These are phyloP conservation scores for Prionace glauca DNA, from an alignment of 2,797 vertebrate species.

Conservation along the genomic window DNA sequence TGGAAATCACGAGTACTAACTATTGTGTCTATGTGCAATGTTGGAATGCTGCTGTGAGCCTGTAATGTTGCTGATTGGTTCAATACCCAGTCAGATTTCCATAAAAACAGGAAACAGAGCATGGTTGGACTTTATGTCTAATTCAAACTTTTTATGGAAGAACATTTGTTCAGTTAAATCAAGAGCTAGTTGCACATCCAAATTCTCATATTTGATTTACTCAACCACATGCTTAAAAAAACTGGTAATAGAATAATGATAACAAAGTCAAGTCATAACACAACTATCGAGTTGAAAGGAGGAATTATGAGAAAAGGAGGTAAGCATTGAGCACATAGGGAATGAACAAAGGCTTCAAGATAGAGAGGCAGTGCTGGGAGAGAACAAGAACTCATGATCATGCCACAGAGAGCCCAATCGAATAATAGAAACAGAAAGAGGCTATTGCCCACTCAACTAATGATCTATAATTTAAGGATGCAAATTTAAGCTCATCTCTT, in stretches of 20 bases:
- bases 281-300: background rate
- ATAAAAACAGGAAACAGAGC: background rate
- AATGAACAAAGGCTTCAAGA: background rate
- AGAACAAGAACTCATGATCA: background rate
- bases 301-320: background rate
- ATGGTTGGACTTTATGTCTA: background rate
- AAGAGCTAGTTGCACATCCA: background rate
- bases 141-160: background rate
- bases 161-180: background rate
- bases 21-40: background rate
- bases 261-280: background rate
- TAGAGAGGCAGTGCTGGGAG: background rate
- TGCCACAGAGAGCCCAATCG: background rate
- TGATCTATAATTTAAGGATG: background rate
- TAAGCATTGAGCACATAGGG: background rate
- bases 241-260: background rate
- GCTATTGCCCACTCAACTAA: background rate
- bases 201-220: background rate
- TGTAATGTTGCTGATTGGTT: background rate
- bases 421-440: background rate
- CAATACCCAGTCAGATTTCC: background rate
- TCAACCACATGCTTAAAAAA: background rate
- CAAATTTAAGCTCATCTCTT: background rate
- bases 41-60: background rate
- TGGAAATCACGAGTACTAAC: background rate